Evolutionary conservation across 2,113 vertebrate genomes (phyloP).

Genomic region (Pelecanoides urinatrix): DNA sequence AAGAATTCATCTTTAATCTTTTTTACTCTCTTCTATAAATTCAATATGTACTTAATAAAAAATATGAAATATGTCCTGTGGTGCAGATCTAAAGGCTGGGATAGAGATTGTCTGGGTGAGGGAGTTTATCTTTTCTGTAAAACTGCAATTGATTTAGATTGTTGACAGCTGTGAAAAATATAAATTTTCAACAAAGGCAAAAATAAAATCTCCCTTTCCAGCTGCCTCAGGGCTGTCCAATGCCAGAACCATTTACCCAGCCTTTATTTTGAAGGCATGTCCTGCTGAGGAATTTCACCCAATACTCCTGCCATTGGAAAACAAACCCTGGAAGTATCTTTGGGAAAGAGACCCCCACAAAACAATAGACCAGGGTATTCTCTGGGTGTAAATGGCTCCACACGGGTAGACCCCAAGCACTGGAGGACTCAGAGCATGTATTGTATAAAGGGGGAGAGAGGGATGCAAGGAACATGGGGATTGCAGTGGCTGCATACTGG

Average conservation of each 20-base stretch:
- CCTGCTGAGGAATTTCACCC: background rate
- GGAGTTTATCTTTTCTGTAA: constrained; percentile 58
- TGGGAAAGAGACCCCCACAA: background rate
- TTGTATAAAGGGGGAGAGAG: background rate
- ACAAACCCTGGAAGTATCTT: constrained; percentile 6
- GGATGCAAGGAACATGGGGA: background rate
- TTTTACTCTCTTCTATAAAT: constrained; percentile 64
- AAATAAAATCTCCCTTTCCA: constrained; percentile 44
- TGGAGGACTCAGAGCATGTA: background rate
- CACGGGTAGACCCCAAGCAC: background rate
- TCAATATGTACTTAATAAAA: constrained; percentile 69
- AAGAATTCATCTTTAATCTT: constrained; percentile 63
- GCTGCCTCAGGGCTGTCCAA: constrained; percentile 4
- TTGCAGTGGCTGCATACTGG: background rate
- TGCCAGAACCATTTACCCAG: constrained; percentile 35
- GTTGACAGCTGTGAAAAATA: constrained; percentile 63
- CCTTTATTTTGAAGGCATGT: constrained; percentile 12
- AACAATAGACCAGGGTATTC: background rate
- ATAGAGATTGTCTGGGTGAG: constrained; percentile 58
- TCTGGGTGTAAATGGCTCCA: background rate
- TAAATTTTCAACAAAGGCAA: constrained; percentile 45
- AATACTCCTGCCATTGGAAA: background rate
- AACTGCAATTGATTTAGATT: constrained; percentile 65
- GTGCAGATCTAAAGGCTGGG: constrained; percentile 65
- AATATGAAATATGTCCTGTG: constrained; percentile 64